Evolutionary conservation across 2,888 invertebrate species (phyloP), one percentile per base, ranked within the genome.

Genomic region (Saturnia japonica): DNA sequence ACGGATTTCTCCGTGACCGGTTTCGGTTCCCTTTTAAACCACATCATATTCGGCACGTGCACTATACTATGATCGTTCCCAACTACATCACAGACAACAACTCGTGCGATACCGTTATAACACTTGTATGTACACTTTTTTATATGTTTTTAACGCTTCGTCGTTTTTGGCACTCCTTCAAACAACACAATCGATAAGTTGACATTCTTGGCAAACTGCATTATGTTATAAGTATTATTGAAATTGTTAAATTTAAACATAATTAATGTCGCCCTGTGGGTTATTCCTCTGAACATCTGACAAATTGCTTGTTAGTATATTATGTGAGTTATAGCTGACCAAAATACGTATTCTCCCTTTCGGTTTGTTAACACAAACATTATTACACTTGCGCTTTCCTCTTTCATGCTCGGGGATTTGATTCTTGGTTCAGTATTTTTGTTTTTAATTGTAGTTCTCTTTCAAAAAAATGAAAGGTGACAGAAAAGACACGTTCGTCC

Each of bases 1-100:
- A 80, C 84, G 68, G 82, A 77, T 71, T 91, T 91, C 66, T 91
- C 91, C 54, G 86, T 82, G 74, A 85, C 88, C 75, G 85, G 80
- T 80, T 93, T 93, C 74, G 93, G 88, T 74, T 93, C 93, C 78
- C 93, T 82, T 79, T 91, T 94, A 74, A 93, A 93, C 93, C 93
- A 93, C 94, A 93, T 93, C 93, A 91, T 93, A 71, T 82, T 86
- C 62, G 51, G 40, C 69, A 64, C 69, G 25, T 51, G 25, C 57
- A 28, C 57, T 66, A 54, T 83, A 70, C 51, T 40, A 85, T 83
- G 77, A 86, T 84, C 80, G 71, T 74, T 68, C 22, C 57, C 19
- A 66, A 76, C 73, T 69, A 71, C 68, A 68, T 70, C 72, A 62
- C 69, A 43, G 25, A 67, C 54, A n/a, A n/a, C 51, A 14, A 69